phyloP scores from a whole-genome alignment of 2,797 vertebrate genomes.

The Enteromius thamalakanensis region DNA sequence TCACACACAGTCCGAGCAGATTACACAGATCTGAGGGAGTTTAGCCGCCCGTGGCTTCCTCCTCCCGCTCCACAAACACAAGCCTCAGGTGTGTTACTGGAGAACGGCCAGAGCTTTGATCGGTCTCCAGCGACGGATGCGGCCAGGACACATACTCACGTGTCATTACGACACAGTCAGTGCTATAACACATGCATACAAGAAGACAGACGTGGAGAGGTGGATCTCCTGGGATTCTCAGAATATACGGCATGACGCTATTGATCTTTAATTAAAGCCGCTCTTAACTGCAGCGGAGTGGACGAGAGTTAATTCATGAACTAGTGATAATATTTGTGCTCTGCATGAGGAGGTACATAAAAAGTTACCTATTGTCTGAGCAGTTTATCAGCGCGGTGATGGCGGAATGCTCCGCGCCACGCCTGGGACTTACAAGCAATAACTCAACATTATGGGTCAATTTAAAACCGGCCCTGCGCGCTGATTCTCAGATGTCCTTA shows the following conservation, averaged over 20 bases:
- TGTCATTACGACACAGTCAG: slow-evolving; percentile 1
- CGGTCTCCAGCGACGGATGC: slow-evolving; percentile 57
- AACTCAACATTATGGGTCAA: slow-evolving; percentile 83
- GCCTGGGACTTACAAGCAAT: slow-evolving; percentile 69
- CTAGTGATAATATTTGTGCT: slow-evolving; percentile 88
- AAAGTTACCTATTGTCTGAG: slow-evolving; percentile 85
- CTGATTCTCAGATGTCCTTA: slow-evolving; percentile 38
- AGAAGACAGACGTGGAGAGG: slow-evolving; percentile 63
- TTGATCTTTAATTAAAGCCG: slow-evolving; percentile 88
- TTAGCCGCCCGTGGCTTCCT: slow-evolving; percentile 78
- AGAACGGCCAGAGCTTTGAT: slow-evolving; percentile 67
- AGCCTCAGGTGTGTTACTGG: slow-evolving; percentile 71
- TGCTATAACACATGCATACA: not conserved
- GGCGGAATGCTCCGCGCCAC: slow-evolving; percentile 55
- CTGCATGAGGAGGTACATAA: slow-evolving; percentile 84
- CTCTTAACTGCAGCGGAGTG: slow-evolving; percentile 83
- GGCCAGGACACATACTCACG: not conserved
- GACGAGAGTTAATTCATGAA: slow-evolving; percentile 83
- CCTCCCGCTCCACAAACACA: slow-evolving; percentile 75
- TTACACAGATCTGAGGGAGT: slow-evolving; percentile 79
- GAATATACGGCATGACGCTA: slow-evolving; percentile 80
- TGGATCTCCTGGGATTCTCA: slow-evolving; percentile 66
- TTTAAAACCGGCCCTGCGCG: slow-evolving; percentile 64
- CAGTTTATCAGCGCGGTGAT: slow-evolving; percentile 83
- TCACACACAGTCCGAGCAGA: slow-evolving; percentile 75